A percentile compares a stretch with the other conserved stretches of the same genome.
phyloP scores from a whole-genome alignment of 2,797 vertebrate genomes.

The Rhinichthys osculus region DNA sequence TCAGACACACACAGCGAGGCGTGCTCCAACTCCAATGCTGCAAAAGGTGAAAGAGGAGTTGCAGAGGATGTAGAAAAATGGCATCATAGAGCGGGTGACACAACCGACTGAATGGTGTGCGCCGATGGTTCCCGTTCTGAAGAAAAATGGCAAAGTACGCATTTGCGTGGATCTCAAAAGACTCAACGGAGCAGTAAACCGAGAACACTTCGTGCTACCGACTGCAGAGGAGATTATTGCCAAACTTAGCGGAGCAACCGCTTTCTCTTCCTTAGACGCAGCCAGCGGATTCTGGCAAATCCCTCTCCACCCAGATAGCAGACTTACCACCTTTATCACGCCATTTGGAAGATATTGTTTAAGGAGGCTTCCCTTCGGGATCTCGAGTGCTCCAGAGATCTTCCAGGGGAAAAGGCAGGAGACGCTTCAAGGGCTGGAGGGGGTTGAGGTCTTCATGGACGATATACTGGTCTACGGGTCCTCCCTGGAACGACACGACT shows the following conservation, averaged over 20 bases:
- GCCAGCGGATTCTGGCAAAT: neutral
- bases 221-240: neutral
- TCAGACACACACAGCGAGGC: neutral
- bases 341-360: neutral
- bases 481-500: conserved; percentile 10
- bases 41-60: conserved; percentile 9
- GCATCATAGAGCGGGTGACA: neutral
- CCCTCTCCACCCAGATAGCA: neutral
- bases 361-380: neutral
- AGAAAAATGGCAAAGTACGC: neutral
- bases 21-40: neutral
- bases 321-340: neutral
- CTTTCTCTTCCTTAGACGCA: neutral
- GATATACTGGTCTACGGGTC: neutral
- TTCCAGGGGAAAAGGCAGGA: too few species aligned
- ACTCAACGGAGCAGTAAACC: too few species aligned
- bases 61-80: neutral
- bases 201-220: neutral
- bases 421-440: neutral
- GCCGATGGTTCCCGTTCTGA: neutral
- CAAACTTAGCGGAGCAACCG: neutral
- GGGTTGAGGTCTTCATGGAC: neutral
- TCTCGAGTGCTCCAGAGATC: neutral
- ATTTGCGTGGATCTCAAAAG: too few species aligned
- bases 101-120: neutral